phyloP scores from a whole-genome alignment of 2,797 vertebrate species.

The Salarias fasciatus region DNA sequence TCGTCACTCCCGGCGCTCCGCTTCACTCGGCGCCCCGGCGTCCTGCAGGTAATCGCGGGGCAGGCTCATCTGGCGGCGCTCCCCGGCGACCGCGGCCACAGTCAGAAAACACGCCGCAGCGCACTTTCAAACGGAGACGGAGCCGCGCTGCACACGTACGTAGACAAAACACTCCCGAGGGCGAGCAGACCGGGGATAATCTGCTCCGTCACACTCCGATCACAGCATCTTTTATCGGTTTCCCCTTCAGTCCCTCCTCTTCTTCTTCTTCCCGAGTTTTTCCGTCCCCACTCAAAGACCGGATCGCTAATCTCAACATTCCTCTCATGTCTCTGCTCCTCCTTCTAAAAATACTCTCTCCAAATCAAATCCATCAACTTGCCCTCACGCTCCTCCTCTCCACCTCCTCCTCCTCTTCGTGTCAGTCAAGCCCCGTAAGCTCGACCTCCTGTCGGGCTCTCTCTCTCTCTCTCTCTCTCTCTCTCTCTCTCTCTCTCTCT shows the following conservation, averaged over 20 bases:
- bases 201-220: slow-evolving; percentile 71
- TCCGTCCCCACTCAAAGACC: slow-evolving; percentile 31
- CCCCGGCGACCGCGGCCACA: slow-evolving; percentile 24
- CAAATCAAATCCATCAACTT: slow-evolving; percentile 78
- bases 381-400: slow-evolving; percentile 60
- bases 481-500: slow-evolving; percentile 49
- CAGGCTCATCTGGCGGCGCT: slow-evolving; percentile 38
- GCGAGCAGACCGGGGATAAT: slow-evolving; percentile 70
- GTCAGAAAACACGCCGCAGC: slow-evolving; percentile 31
- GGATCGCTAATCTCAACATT: slow-evolving; percentile 55
- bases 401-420: slow-evolving; percentile 48
- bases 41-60: slow-evolving; percentile 41
- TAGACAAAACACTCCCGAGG: slow-evolving; percentile 50
- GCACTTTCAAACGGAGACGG: slow-evolving; percentile 48
- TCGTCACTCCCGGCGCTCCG: slow-evolving; percentile 12
- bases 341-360: slow-evolving; percentile 76
- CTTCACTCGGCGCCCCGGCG: slow-evolving; percentile 29
- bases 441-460: slow-evolving; percentile 56
- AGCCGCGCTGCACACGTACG: slow-evolving; percentile 40
- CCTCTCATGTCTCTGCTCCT: slow-evolving; percentile 57
- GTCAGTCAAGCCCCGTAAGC: slow-evolving; percentile 58
- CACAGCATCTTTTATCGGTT: slow-evolving; percentile 41
- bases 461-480: slow-evolving; percentile 51
- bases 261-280: slow-evolving; percentile 21
- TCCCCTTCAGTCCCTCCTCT: slow-evolving; percentile 17